Conservation (phyloP, 1,140 invertebrate species). For the Probaryconus sp. region DNA sequence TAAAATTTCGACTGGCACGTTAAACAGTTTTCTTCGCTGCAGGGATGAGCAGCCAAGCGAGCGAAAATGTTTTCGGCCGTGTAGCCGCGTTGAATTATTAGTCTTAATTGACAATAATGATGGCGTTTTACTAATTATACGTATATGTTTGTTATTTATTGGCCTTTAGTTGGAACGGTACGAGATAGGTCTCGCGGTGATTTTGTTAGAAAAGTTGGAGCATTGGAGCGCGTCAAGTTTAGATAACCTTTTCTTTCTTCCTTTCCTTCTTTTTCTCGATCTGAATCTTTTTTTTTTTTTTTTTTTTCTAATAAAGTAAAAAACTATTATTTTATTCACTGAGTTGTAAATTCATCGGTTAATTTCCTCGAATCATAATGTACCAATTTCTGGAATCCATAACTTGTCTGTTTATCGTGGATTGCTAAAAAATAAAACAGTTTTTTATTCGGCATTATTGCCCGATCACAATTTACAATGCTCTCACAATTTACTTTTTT, state of each 20-base stretch:
- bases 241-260: neutral
- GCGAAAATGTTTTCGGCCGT: constrained; percentile 56
- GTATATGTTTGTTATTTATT: constrained; percentile 35
- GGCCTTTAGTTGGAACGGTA: constrained; percentile 17
- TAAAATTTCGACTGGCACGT: constrained; percentile 51
- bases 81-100: constrained; percentile 45
- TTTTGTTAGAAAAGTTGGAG: neutral
- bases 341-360: too few relatives aligned
- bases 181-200: neutral
- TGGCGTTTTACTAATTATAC: constrained; percentile 35
- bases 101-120: constrained; percentile 52
- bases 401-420: neutral
- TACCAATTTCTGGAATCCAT: constrained; percentile 1
- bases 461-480: constrained; percentile 43
- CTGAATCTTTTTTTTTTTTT: constrained; percentile 17
- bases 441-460: constrained; percentile 11
- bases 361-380: constrained; percentile 5
- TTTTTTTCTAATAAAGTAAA: too few relatives aligned
- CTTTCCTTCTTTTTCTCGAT: constrained; percentile 4
- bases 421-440: neutral
- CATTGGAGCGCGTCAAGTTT: neutral
- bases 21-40: constrained; percentile 41
- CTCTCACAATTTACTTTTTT: constrained; percentile 1
- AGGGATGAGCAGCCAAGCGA: constrained; percentile 55
- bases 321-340: too few relatives aligned